Base-by-base conservation (phyloP, 2,797 vertebrate species). In the Phataginus tricuspis region DNA sequence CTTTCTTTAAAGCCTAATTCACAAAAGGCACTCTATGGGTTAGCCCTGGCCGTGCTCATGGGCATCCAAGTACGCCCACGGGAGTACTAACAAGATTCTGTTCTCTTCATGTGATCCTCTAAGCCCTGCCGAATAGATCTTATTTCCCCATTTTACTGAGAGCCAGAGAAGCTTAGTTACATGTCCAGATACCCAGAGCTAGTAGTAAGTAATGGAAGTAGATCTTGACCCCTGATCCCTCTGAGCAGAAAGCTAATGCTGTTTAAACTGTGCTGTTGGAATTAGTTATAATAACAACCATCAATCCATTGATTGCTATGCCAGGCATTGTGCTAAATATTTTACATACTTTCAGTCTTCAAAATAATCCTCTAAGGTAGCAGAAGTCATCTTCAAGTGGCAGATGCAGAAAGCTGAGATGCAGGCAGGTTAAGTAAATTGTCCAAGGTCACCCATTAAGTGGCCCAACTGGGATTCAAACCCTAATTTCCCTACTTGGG, bases 331-430 rank as follows among this genome's bases (percentile, higher is more conserved):
- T 34, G 31, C 37, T 71, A 29, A 61, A 74, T 45, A 23, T 57
- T 57, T 75, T 51, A 74, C 4, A 4, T 45, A 4, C 0, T 2
- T 71, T 71, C 64, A 15, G 0, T 23, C 19, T 39, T 90, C 64
- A 59, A n/a, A 94, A 80, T 39, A 91, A 74, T 29, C 87, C 31
- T 4, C 0, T 10, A 7, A 51, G 16, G 23, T 25, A 45, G 10
- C 25, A 42, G 72, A 82, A 21, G 72, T 71, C 13, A 59, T 93
- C 59, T 63, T 83, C 21, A 15, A 69, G 75, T 90, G 90, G 55
- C n/a, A 78, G 61, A 75, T 57, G 25, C 94, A 64, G 64, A 92
- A 87, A 96, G 29, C 29, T 29, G 31, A 90, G 83, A 37, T 37
- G 1, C 31, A 69, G 45, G 39, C 19, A 49, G 4, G 45, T 53